A percentile compares a stretch with the other conserved stretches of the same genome.
phyloP scores from a whole-genome alignment of 1,140 invertebrate genomes.

The Aplysia californica region DNA sequence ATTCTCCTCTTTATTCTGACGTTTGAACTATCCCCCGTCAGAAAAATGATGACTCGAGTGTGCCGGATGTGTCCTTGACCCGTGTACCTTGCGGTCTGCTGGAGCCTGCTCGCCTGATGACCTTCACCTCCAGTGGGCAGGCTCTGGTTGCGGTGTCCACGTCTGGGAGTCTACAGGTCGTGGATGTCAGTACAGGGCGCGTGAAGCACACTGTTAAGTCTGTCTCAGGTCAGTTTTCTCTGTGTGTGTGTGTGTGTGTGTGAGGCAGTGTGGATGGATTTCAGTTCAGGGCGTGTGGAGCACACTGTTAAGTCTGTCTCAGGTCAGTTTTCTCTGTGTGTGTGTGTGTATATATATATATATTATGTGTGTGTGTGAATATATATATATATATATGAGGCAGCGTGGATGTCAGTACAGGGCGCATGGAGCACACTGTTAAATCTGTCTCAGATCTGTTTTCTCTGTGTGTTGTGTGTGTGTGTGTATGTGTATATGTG shows the following conservation, averaged over 20 bases:
- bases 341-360: background rate
- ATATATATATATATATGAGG: no score
- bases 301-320: background rate
- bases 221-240: background rate
- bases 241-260: background rate
- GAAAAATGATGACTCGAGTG: background rate
- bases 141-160: background rate
- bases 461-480: no score
- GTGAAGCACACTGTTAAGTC: background rate
- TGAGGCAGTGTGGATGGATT: background rate
- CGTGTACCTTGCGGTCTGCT: background rate
- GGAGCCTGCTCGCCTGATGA: conserved; percentile 8
- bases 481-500: background rate
- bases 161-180: background rate
- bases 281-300: background rate
- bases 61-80: background rate
- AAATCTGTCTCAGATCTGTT: background rate
- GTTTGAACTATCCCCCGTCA: background rate
- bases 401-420: background rate
- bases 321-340: background rate
- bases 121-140: conserved; percentile 13
- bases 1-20: background rate
- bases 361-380: no score
- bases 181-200: background rate
- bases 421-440: background rate